Conservation (phyloP, 2,888 invertebrate genomes). For the Microplitis manilae region DNA sequence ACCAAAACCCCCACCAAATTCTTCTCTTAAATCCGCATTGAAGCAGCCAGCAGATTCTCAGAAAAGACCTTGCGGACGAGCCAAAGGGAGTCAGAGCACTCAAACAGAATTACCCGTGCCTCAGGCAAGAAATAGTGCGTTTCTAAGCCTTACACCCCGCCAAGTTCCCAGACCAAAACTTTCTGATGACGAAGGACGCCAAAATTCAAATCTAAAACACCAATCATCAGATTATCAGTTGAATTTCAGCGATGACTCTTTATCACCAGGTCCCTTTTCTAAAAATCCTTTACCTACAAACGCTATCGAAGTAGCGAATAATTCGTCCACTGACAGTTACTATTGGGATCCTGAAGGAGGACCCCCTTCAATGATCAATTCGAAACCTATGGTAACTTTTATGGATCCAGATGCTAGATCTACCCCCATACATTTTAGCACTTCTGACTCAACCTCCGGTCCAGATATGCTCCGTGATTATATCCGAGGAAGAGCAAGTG, state of each 20-base stretch:
- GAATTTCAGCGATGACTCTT: too few species aligned
- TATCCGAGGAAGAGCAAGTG: neutral
- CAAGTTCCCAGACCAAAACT: neutral
- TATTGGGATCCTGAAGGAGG: slow-evolving; percentile 1
- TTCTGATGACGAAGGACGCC: too few species aligned
- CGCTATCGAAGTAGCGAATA: too few species aligned
- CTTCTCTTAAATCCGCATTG: too few species aligned
- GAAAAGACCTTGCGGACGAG: too few species aligned
- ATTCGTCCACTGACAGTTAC: neutral
- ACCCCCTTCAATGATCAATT: too few species aligned
- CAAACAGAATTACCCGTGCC: neutral
- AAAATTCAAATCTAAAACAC: too few species aligned
- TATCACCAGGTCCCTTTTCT: too few species aligned
- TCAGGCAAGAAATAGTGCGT: slow-evolving; percentile 8
- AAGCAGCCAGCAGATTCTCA: too few species aligned
- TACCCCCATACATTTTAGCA: neutral
- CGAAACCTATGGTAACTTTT: slow-evolving; percentile 1
- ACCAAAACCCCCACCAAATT: too few species aligned
- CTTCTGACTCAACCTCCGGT: neutral
- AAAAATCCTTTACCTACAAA: too few species aligned
- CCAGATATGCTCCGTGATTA: neutral
- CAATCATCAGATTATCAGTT: too few species aligned
- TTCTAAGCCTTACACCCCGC: neutral
- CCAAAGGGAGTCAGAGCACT: neutral
- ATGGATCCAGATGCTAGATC: slow-evolving; percentile 3